These are phyloP conservation scores for Caenorhabditis becei DNA, from an alignment of 2,888 invertebrate genomes.

Conservation along the genomic window DNA sequence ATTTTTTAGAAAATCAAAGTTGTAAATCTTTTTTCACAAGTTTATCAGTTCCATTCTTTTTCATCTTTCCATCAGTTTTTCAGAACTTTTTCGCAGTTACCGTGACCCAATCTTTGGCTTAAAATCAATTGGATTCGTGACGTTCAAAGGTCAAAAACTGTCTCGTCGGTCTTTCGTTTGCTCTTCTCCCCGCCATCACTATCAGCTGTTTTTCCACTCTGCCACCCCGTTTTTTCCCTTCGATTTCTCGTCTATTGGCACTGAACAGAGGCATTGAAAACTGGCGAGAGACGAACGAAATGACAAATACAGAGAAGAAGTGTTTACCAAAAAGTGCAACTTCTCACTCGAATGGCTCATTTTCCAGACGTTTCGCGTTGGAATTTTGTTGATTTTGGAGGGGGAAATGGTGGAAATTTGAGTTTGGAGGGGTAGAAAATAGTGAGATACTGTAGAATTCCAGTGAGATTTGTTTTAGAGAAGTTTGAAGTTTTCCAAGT, in stretches of 20 bases:
- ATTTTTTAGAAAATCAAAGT: no score
- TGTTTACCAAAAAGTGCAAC: constrained; percentile 24
- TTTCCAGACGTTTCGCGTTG: background rate
- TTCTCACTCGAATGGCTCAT: background rate
- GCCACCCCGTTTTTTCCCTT: background rate
- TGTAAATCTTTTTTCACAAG: no score
- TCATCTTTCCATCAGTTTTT: no score
- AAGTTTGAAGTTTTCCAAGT: no score
- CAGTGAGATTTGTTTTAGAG: no score
- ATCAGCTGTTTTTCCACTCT: constrained; percentile 21
- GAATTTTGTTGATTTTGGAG: background rate
- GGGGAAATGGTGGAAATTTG: background rate
- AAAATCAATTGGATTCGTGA: constrained; percentile 13
- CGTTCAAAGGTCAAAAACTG: constrained; percentile 57
- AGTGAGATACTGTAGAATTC: no score
- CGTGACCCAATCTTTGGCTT: no score
- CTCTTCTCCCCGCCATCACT: constrained; percentile 13
- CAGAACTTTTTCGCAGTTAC: no score
- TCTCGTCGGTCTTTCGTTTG: constrained; percentile 23
- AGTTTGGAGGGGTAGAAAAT: no score
- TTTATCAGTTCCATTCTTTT: no score
- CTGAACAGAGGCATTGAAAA: background rate
- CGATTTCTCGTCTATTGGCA: background rate
- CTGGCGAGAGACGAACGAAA: background rate
- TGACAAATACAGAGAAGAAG: constrained; percentile 2